Percentiles rank a stretch among this genome's conserved stretches.
phyloP scores from a whole-genome alignment of 2,113 vertebrate genomes.

The Mirza zaza region DNA sequence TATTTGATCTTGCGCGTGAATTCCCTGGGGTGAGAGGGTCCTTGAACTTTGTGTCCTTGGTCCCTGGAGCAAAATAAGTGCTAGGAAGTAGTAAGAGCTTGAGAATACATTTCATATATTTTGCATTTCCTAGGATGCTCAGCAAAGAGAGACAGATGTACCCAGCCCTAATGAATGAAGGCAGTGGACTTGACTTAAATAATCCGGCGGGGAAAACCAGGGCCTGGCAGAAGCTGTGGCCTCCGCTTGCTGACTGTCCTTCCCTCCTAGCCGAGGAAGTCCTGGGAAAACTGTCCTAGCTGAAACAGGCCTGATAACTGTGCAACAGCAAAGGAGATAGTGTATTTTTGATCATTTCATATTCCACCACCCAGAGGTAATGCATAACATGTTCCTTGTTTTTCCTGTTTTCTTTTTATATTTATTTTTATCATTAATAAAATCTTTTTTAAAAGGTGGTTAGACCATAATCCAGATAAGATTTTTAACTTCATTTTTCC shows the following conservation, averaged over 20 bases:
- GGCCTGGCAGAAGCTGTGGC: not conserved
- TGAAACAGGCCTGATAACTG: fast-evolving
- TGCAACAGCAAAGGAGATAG: not conserved
- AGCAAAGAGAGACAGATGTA: not conserved
- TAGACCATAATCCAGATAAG: not conserved
- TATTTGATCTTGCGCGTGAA: not conserved
- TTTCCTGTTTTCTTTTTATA: not conserved
- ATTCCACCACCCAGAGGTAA: not conserved
- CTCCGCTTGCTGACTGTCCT: not conserved
- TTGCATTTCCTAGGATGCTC: not conserved
- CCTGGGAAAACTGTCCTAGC: not conserved
- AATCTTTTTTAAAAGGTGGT: not conserved
- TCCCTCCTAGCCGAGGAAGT: not conserved
- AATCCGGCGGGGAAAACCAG: not conserved
- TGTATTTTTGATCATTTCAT: not conserved
- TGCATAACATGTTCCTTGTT: not conserved
- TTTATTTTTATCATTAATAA: not conserved
- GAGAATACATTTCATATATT: not conserved
- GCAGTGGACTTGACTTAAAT: not conserved
- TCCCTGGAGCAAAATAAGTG: not conserved
- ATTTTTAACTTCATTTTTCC: not conserved
- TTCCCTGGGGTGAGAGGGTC: not conserved
- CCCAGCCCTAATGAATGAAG: not conserved
- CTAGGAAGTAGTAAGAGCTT: not conserved
- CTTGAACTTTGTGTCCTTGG: not conserved